A percentile compares a stretch with the other conserved stretches of the same genome.
phyloP scores from a whole-genome alignment of 64 coral and sea anemone genomes.

The Stichodactyla mertensii region DNA sequence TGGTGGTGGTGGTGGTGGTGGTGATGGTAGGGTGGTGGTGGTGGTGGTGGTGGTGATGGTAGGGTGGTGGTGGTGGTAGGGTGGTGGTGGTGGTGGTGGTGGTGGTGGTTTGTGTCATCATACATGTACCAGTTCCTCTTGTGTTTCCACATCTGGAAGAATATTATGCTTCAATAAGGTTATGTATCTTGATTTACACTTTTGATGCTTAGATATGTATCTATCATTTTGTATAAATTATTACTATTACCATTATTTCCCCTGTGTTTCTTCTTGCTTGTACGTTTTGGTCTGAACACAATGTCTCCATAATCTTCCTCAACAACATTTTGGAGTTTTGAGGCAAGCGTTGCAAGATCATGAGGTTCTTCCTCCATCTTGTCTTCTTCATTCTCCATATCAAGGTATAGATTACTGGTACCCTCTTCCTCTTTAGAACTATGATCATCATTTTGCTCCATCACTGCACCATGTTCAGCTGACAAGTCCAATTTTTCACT shows the following conservation, averaged over 20 bases:
- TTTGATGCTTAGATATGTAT: too few relatives aligned
- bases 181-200: too few relatives aligned
- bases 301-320: constrained; percentile 92
- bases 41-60: too few relatives aligned
- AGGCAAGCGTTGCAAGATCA: background rate
- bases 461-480: background rate
- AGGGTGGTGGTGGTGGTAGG: too few relatives aligned
- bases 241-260: background rate
- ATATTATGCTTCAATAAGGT: too few relatives aligned
- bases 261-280: constrained; percentile 23
- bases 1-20: too few relatives aligned
- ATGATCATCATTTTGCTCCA: background rate
- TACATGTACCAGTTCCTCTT: too few relatives aligned
- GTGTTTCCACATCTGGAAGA: too few relatives aligned
- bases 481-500: constrained; percentile 7
- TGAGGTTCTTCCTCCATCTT: background rate
- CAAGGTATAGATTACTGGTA: background rate
- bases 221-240: too few relatives aligned
- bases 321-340: constrained; percentile 38
- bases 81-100: too few relatives aligned
- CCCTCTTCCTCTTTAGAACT: background rate
- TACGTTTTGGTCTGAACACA: constrained; percentile 66
- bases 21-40: too few relatives aligned
- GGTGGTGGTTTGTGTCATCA: too few relatives aligned
- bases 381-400: background rate